phyloP scores from a whole-genome alignment of 2,797 vertebrate species.

The Anisognathus igniventris region DNA sequence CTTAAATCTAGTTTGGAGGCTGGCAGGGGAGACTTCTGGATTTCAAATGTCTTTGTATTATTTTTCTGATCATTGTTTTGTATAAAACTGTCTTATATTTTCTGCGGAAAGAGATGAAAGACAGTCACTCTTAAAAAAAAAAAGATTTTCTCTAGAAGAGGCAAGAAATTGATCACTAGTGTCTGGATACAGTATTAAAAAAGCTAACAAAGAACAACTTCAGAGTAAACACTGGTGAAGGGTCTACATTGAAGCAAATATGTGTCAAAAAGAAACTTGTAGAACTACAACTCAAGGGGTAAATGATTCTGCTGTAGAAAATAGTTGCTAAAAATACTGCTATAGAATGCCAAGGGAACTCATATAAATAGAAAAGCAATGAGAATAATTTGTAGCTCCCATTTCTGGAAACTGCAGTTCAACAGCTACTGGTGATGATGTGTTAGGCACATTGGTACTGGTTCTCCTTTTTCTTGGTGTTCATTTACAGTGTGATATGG shows the following conservation, averaged over 20 bases:
- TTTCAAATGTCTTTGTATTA: neutral
- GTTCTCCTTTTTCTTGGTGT: neutral
- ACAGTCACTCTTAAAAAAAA: neutral
- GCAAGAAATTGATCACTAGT: neutral
- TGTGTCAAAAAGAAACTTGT: neutral
- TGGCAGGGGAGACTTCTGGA: neutral
- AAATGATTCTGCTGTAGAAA: neutral
- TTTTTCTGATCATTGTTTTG: neutral
- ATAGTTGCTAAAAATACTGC: neutral
- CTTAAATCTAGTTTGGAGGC: neutral
- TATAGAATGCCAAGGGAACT: neutral
- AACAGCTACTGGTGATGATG: neutral
- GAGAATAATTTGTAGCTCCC: neutral
- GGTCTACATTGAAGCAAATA: neutral
- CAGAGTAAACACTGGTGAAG: neutral
- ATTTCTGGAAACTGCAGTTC: neutral
- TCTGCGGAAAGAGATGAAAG: neutral
- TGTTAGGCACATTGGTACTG: neutral
- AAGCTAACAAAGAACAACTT: neutral
- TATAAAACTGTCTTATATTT: neutral
- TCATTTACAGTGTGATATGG: neutral
- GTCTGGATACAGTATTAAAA: neutral
- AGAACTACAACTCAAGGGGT: neutral
- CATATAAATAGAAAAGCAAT: neutral
- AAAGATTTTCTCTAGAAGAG: neutral